These are phyloP conservation scores for Peromyscus californicus DNA, from an alignment of 2,113 vertebrate species.

Conservation along the genomic window DNA sequence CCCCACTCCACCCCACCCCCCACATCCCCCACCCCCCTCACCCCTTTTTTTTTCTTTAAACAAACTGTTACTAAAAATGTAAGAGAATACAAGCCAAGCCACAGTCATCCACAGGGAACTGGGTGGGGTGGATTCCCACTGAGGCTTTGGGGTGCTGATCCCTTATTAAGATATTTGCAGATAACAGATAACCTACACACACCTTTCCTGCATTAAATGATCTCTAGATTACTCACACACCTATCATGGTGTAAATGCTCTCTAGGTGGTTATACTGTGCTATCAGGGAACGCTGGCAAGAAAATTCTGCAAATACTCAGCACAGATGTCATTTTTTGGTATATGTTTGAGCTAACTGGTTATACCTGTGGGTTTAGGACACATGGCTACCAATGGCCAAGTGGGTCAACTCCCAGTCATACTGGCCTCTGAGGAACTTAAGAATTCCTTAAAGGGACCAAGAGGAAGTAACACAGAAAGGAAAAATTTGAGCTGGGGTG, in stretches of 20 bases:
- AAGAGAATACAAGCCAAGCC: neutral
- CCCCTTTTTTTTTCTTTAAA: neutral
- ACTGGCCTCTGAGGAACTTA: neutral
- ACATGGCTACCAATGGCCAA: neutral
- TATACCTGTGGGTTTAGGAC: neutral
- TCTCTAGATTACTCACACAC: neutral
- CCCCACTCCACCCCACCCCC: no score
- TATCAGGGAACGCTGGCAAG: neutral
- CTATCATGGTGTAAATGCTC: neutral
- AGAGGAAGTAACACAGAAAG: neutral
- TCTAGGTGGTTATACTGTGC: neutral
- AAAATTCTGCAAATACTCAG: neutral
- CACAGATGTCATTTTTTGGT: neutral
- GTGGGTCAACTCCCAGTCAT: neutral
- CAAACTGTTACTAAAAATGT: neutral
- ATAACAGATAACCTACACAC: neutral
- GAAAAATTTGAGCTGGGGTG: neutral
- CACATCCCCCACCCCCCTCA: no score
- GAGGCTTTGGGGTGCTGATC: neutral
- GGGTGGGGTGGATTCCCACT: neutral
- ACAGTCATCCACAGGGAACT: neutral
- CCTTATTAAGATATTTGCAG: neutral
- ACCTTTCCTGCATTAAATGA: neutral
- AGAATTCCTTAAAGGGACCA: neutral
- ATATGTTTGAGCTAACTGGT: neutral